Base-by-base conservation (phyloP, 2,888 invertebrate species). In the Malthinus flaveolus region DNA sequence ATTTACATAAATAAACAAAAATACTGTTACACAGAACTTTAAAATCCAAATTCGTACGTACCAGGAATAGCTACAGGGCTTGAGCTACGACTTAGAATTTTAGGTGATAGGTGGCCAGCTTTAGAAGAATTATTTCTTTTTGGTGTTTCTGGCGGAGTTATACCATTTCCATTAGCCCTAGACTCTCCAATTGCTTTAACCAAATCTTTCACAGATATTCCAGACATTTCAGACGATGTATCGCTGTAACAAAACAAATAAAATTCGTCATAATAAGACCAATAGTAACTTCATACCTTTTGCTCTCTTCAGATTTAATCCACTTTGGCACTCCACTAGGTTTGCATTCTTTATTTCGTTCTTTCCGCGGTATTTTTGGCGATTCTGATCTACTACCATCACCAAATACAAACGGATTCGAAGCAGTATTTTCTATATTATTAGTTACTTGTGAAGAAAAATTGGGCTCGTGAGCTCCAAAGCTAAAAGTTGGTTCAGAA, bases 161-260 rank as follows among this genome's bases (percentile, higher is more conserved):
- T 83, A 32, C 87, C 87, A 75, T 91, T 91, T 1, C 90, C 91
- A 78, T 91, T 92, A n/a, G 87, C 87, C 46, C 88, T 81, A 57
- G 86, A 85, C 73, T 90, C 90, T 0, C 88, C 88, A 73, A 90
- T 85, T 0, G 85, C 87, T 69, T 88, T 87, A 3, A 90, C 89
- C 50, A 90, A 76, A 64, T 90, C 90, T 62, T 88, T 86, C 9
- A 90, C 89, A 0, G 88, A 88, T 1, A 87, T 84, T 1, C 86
- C 86, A 11, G 82, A 82, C 55, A 85, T 78, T 70, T 86, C 86
- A 1, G 81, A 78, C 1, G 83, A 74, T 72, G 80, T 77, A 65
- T 82, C 82, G 49, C 80, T 81, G 53, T 79, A 80, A 63, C 45
- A 61, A n/a, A n/a, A n/a, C n/a, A n/a, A n/a, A n/a, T n/a, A 51